phyloP scores from a whole-genome alignment of 1,140 invertebrate genomes.

The Diploscapter pachys region DNA sequence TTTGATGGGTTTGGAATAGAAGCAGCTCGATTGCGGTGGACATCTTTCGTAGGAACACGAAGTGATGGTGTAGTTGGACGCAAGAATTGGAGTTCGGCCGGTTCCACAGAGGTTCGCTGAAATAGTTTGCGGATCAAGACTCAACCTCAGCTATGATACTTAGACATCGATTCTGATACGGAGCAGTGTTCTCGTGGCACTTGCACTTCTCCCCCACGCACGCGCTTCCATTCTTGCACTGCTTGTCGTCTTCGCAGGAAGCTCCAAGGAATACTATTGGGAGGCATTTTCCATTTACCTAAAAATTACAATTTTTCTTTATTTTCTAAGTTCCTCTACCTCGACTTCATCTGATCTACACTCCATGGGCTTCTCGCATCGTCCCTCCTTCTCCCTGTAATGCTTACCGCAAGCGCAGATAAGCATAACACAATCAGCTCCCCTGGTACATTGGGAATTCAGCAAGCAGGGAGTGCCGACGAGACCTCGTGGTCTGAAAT shows the following conservation, averaged over 20 bases:
- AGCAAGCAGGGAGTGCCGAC: slow-evolving; percentile 31
- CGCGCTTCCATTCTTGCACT: slow-evolving; percentile 42
- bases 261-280: slow-evolving; percentile 31
- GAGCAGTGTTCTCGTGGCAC: slow-evolving; percentile 39
- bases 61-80: slow-evolving; percentile 30
- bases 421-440: slow-evolving; percentile 21
- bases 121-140: slow-evolving; percentile 10
- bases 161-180: slow-evolving; percentile 43
- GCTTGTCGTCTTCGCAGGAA: slow-evolving; percentile 33
- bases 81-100: slow-evolving; percentile 11
- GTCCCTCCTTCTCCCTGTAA: slow-evolving; percentile 22
- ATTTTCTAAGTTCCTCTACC: neutral
- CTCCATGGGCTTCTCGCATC: slow-evolving; percentile 1
- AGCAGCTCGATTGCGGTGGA: slow-evolving; percentile 36
- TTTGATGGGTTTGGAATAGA: slow-evolving; percentile 40
- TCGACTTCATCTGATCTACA: slow-evolving; percentile 30
- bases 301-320: neutral
- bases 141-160: slow-evolving; percentile 17
- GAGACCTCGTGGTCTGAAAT: slow-evolving; percentile 14
- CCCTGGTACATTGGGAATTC: slow-evolving; percentile 21
- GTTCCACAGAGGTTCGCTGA: slow-evolving; percentile 29
- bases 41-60: slow-evolving; percentile 24
- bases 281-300: slow-evolving; percentile 33
- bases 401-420: slow-evolving; percentile 25
- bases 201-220: slow-evolving; percentile 34